Evolutionary conservation across 2,113 vertebrate species (phyloP).

Genomic region (Empidonax alnorum): DNA sequence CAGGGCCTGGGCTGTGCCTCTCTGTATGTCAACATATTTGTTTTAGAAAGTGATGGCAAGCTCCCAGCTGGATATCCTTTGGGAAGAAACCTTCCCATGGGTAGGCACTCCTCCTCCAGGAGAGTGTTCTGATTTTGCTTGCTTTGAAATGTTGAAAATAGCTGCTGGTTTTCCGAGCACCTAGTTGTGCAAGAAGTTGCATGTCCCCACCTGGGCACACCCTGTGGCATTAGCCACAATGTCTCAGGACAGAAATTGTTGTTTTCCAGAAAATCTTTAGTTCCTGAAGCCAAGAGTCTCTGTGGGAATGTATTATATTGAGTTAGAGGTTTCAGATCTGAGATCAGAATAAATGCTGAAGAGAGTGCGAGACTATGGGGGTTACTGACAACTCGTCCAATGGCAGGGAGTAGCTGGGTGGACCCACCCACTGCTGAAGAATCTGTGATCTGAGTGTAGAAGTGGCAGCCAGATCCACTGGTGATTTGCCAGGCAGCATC

Average conservation of each 20-base stretch:
- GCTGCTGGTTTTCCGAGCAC: neutral
- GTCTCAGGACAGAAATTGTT: neutral
- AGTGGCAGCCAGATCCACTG: neutral
- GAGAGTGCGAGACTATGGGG: fast-evolving
- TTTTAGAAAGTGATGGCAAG: neutral
- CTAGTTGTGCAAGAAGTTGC: neutral
- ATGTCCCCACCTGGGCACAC: neutral
- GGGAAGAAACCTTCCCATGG: neutral
- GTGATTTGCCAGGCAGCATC: neutral
- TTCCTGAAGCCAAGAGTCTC: neutral
- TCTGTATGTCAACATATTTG: neutral
- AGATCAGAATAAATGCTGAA: neutral
- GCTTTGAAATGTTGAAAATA: neutral
- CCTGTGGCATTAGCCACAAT: neutral
- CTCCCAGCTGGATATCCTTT: neutral
- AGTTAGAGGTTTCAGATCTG: neutral
- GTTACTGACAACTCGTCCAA: neutral
- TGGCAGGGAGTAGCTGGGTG: neutral
- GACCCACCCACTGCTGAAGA: neutral
- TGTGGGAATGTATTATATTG: neutral
- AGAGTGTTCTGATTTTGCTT: neutral
- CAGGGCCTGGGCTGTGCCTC: neutral
- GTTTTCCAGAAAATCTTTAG: neutral
- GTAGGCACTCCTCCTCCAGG: neutral
- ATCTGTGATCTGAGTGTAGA: neutral